Evolutionary conservation across 64 coral and sea anemone species (phyloP), one percentile per base, ranked within the genome.

Genomic region (Porites australiensis): DNA sequence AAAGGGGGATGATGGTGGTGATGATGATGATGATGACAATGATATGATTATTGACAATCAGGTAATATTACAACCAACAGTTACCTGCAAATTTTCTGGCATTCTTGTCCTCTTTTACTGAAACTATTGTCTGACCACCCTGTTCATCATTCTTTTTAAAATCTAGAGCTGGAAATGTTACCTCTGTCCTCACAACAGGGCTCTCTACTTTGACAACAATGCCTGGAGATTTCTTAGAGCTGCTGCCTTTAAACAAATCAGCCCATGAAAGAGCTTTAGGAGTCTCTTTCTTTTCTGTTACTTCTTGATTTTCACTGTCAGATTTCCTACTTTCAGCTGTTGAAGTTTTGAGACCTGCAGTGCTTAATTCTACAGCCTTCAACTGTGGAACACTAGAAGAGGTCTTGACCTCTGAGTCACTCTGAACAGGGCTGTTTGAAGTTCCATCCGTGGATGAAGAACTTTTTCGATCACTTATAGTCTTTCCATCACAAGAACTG

Each of bases 11-110:
- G 54, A 57, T 12, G 7, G 54, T 7, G 53, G 12, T 9, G 12
- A 70, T 10, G 8, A 21, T 70, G 67, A 2, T 22, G 9, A 27
- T 70, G 6, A 43, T 21, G 67, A 21, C 0, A 9, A 27, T 10
- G 8, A 21, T 14, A 74, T 37, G 48, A 74, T 46, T 37, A 73
- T 13, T 44, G 12, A 13, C 0, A 13, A 14, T 46, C 23, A 74
- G 3, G 16, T 2, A 67, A 64, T 48, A 43, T 64, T 43, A 8
- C 7, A 37, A 37, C 13, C 46, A 13, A 6, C 0, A 53, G 1
- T 72, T 86, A 97, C 95, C 95, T 91, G 95, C 95, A 91, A 94
- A 72, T 68, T 76, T 82, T 65, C 66, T 82, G 5, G 95, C 95
- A 79, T 72, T 55, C 72, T 94, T 94, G 55, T 97, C 95, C 13